Evolutionary conservation across 2,797 vertebrate genomes (phyloP).

Genomic region (Dryobates pubescens): DNA sequence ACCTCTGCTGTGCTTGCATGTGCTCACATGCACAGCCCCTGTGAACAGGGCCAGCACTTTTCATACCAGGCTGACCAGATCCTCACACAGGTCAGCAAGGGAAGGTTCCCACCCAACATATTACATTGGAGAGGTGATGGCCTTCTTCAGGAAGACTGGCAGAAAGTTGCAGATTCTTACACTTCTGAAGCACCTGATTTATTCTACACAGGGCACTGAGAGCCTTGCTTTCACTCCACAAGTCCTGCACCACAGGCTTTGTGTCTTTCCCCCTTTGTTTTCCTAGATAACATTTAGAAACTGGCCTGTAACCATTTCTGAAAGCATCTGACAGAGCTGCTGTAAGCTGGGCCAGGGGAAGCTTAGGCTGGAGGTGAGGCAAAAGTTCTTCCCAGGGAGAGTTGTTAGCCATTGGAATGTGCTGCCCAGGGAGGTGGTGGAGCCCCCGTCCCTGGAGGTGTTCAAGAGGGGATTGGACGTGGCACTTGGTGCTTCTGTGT

Average conservation of each 20-base stretch:
- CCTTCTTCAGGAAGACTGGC: background rate
- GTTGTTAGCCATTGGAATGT: no score
- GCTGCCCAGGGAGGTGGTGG: no score
- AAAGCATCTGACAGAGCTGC: background rate
- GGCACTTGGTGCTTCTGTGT: background rate
- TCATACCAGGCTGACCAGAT: background rate
- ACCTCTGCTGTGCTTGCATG: background rate
- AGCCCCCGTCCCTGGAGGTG: no score
- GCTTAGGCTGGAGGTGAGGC: no score
- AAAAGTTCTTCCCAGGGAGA: no score
- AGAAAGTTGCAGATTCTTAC: background rate
- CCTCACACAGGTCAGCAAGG: background rate
- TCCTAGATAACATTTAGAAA: background rate
- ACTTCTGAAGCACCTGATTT: background rate
- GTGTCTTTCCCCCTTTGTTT: background rate
- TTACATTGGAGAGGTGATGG: background rate
- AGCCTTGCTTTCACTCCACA: background rate
- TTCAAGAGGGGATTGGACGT: no score
- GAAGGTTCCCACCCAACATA: background rate
- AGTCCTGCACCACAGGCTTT: background rate
- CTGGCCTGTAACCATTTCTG: background rate
- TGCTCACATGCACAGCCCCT: fast-evolving
- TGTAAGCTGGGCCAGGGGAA: background rate
- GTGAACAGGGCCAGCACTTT: background rate
- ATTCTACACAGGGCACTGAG: background rate